These are phyloP conservation scores for Pitangus sulphuratus DNA, from an alignment of 2,797 vertebrate genomes.

Conservation along the genomic window DNA sequence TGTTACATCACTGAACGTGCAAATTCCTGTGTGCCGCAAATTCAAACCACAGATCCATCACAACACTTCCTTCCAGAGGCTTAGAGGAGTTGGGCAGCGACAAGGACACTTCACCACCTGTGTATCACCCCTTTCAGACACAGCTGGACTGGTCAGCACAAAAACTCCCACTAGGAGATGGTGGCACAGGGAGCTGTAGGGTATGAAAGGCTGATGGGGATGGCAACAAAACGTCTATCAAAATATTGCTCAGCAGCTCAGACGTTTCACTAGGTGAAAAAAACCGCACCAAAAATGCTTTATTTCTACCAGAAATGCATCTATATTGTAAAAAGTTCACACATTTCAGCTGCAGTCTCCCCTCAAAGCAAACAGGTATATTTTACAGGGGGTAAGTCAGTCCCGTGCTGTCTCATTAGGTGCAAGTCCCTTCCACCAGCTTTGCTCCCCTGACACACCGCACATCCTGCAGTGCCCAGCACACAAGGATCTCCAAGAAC, in stretches of 20 bases:
- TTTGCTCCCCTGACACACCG: neutral
- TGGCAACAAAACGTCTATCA: neutral
- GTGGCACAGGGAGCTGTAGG: neutral
- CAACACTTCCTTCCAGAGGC: neutral
- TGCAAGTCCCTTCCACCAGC: neutral
- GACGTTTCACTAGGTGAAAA: neutral
- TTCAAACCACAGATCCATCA: neutral
- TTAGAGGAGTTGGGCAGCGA: neutral
- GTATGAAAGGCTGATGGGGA: neutral
- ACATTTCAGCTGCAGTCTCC: neutral
- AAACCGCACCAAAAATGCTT: neutral
- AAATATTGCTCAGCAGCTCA: neutral
- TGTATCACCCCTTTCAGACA: neutral
- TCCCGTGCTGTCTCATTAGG: fast-evolving
- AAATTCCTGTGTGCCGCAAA: neutral
- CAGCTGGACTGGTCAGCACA: neutral
- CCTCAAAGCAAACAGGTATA: neutral
- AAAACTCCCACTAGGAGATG: neutral
- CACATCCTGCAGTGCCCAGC: fast-evolving
- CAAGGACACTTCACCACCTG: neutral
- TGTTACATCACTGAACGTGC: neutral
- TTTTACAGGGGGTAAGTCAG: neutral
- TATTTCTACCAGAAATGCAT: neutral
- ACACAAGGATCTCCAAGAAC: neutral
- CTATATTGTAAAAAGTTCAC: neutral